These are phyloP conservation scores for Xerus rutilus DNA, from an alignment of 2,797 vertebrate species.

Conservation along the genomic window DNA sequence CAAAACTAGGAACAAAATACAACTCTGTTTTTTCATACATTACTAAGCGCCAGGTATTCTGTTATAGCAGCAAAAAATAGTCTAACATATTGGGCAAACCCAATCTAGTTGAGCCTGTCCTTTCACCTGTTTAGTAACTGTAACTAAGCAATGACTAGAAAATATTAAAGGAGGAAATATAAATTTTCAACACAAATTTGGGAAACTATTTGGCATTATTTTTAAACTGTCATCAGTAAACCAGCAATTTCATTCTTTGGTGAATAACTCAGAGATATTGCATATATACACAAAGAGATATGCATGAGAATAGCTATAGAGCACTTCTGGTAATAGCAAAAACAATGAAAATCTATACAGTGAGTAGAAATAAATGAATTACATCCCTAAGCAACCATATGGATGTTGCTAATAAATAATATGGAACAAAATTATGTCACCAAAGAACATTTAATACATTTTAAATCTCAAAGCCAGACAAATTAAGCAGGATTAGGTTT, in stretches of 20 bases:
- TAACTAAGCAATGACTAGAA: conserved; percentile 62
- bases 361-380: conserved; percentile 50
- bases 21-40: background rate
- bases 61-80: background rate
- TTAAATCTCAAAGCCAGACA: conserved; percentile 31
- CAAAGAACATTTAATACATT: conserved; percentile 36
- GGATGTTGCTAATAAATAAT: conserved; percentile 54
- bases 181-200: conserved; percentile 66
- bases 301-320: background rate
- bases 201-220: conserved; percentile 62
- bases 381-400: conserved; percentile 3
- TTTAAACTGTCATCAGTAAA: conserved; percentile 62
- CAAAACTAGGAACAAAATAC: background rate
- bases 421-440: conserved; percentile 59
- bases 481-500: conserved; percentile 47
- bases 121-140: conserved; percentile 30
- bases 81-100: background rate
- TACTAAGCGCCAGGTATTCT: background rate
- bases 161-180: background rate
- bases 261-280: conserved; percentile 65
- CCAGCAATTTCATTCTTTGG: conserved; percentile 60
- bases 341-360: conserved; percentile 21
- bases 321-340: conserved; percentile 60
- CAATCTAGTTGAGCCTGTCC: conserved; percentile 30
- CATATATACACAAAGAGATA: conserved; percentile 53